Evolutionary conservation across 2,797 vertebrate species (phyloP).

Genomic region (Tangara arthus): DNA sequence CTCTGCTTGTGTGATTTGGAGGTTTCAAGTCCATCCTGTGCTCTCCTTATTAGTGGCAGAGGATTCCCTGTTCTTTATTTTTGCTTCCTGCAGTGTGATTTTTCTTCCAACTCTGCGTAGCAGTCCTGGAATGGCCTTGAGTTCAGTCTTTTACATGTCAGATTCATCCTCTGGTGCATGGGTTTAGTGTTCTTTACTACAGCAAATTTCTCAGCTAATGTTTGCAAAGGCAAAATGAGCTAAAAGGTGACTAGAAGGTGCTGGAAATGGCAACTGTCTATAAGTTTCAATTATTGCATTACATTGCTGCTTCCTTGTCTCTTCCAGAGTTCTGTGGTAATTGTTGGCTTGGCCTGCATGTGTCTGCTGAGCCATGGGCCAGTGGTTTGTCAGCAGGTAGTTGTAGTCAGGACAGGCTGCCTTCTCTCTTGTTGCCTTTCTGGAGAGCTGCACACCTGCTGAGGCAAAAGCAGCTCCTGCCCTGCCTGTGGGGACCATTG

Average conservation of each 20-base stretch:
- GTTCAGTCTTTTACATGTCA: neutral
- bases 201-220: neutral
- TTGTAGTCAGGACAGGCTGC: accelerated
- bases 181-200: neutral
- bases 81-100: neutral
- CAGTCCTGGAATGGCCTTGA: neutral
- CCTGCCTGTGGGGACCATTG: accelerated
- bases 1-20: neutral
- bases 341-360: neutral
- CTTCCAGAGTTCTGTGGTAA: neutral
- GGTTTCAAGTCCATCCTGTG: neutral
- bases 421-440: neutral
- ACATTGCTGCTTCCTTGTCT: neutral
- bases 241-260: neutral
- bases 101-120: neutral
- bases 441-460: accelerated
- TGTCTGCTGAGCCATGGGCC: neutral
- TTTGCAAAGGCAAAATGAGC: neutral
- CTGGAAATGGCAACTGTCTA: neutral
- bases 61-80: neutral
- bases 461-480: neutral
- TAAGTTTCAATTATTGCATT: neutral
- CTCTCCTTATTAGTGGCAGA: neutral
- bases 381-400: neutral
- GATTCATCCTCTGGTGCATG: neutral